A percentile compares a stretch with the other conserved stretches of the same genome.
Conservation (phyloP, 2,113 vertebrate species). For the Alosa alosa region DNA sequence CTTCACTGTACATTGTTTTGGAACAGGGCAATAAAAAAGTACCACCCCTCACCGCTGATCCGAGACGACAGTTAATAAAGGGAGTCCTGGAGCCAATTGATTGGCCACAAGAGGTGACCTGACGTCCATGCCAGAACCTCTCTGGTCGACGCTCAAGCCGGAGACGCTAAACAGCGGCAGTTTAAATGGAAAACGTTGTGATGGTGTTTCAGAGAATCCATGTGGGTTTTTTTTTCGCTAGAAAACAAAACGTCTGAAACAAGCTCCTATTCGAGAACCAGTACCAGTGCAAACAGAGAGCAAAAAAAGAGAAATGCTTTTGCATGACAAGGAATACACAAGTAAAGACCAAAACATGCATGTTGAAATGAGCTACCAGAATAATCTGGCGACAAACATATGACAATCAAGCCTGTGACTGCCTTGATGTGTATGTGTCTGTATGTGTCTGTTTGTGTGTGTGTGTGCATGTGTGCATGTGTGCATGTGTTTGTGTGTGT, state of each 20-base stretch:
- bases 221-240: not conserved
- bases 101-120: slow-evolving; percentile 14
- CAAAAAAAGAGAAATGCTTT: not conserved
- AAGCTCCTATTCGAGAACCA: not conserved
- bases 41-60: slow-evolving; percentile 37
- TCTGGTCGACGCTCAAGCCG: not conserved
- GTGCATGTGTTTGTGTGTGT: slow-evolving; percentile 17
- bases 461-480: slow-evolving; percentile 24
- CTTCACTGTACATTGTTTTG: slow-evolving; percentile 39
- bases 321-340: not conserved
- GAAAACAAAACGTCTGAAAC: not conserved
- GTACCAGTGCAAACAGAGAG: not conserved
- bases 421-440: slow-evolving; percentile 1
- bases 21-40: slow-evolving; percentile 39
- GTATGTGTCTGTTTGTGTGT: not conserved
- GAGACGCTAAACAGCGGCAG: not conserved
- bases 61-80: slow-evolving; percentile 43
- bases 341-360: not conserved
- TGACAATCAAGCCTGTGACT: not conserved
- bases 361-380: slow-evolving; percentile 9
- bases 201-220: not conserved
- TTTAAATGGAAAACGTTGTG: not conserved
- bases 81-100: slow-evolving; percentile 32
- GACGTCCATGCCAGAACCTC: not conserved
- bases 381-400: slow-evolving; percentile 17